phyloP scores from a whole-genome alignment of 1,140 invertebrate genomes.

The Camponotus floridanus region DNA sequence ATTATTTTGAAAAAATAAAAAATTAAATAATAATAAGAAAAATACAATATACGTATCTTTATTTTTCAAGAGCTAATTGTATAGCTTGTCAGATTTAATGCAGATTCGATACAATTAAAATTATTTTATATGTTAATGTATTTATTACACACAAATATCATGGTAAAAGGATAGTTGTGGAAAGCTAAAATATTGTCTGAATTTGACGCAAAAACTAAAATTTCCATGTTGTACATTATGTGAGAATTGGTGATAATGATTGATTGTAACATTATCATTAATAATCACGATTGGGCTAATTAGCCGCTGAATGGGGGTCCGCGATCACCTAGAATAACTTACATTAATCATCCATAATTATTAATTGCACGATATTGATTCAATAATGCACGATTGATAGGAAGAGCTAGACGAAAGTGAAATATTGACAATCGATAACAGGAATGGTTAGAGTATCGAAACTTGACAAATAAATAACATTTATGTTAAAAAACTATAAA shows the following conservation, averaged over 20 bases:
- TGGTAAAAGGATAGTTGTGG: neutral
- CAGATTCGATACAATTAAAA: slow-evolving; percentile 27
- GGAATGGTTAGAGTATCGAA: neutral
- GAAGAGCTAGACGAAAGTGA: slow-evolving; percentile 32
- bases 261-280: slow-evolving; percentile 61
- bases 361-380: slow-evolving; percentile 54
- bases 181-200: slow-evolving; percentile 14
- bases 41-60: neutral
- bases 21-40: neutral
- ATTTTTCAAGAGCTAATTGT: slow-evolving; percentile 1
- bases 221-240: slow-evolving; percentile 38
- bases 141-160: slow-evolving; percentile 31
- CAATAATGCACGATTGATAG: slow-evolving; percentile 55
- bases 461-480: neutral
- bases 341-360: slow-evolving; percentile 60
- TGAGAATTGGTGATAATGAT: slow-evolving; percentile 52
- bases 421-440: slow-evolving; percentile 16
- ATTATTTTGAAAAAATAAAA: neutral
- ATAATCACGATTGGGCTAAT: slow-evolving; percentile 55
- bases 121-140: slow-evolving; percentile 36
- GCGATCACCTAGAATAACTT: slow-evolving; percentile 51
- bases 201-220: slow-evolving; percentile 40
- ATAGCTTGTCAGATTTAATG: slow-evolving; percentile 6
- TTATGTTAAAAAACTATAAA: neutral
- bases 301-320: slow-evolving; percentile 23